phyloP scores from a whole-genome alignment of 1,140 invertebrate species.

The Aphelinus atriplicis region DNA sequence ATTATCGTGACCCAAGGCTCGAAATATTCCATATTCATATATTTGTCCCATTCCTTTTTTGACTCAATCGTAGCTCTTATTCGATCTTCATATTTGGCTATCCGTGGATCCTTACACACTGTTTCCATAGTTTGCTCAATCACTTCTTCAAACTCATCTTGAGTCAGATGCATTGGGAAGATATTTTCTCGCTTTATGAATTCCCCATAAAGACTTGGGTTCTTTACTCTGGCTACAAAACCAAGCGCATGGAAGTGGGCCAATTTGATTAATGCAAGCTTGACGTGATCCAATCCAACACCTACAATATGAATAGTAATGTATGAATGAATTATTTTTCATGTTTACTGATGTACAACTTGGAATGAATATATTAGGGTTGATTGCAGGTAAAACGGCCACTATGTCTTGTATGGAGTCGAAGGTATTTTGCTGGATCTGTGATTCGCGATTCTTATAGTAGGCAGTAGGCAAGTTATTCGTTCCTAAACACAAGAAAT shows the following conservation, averaged over 20 bases:
- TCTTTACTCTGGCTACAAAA: slow-evolving; percentile 52
- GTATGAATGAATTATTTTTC: too few species aligned
- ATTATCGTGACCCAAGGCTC: too few species aligned
- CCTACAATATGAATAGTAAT: not conserved
- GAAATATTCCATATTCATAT: too few species aligned
- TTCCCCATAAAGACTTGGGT: slow-evolving; percentile 60
- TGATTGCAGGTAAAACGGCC: too few species aligned
- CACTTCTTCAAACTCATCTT: not conserved
- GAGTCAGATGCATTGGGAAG: not conserved
- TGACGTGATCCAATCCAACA: slow-evolving; percentile 5
- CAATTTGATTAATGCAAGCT: not conserved
- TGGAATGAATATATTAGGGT: too few species aligned
- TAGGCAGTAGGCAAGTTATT: too few species aligned
- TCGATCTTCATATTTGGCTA: not conserved
- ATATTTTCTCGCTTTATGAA: not conserved
- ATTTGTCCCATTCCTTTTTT: not conserved
- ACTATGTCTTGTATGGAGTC: too few species aligned
- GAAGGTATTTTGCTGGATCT: too few species aligned
- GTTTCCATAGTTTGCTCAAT: not conserved
- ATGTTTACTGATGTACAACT: too few species aligned
- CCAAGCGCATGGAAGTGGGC: slow-evolving; percentile 8
- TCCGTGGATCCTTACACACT: not conserved
- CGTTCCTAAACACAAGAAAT: too few species aligned
- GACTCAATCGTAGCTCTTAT: not conserved
- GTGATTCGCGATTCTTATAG: too few species aligned